These are phyloP conservation scores for Oscheius sp. DNA, from an alignment of 2,888 invertebrate species.

Conservation along the genomic window DNA sequence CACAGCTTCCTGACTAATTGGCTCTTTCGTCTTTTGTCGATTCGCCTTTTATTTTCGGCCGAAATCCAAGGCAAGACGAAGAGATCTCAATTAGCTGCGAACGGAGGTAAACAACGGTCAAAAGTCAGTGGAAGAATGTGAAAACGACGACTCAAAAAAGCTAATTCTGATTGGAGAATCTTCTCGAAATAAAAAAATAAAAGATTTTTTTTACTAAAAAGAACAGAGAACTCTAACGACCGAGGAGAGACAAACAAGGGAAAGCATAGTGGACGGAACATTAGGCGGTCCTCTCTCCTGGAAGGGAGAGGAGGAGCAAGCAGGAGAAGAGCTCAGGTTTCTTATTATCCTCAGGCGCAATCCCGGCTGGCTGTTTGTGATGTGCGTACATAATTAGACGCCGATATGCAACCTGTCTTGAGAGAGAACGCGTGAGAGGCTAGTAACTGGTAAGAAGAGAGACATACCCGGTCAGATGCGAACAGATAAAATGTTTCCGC, in stretches of 20 bases:
- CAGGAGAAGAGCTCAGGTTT: slow-evolving; percentile 28
- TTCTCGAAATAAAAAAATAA: too few species aligned
- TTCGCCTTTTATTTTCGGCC: too few species aligned
- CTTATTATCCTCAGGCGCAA: slow-evolving; percentile 28
- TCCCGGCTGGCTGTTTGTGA: slow-evolving; percentile 31
- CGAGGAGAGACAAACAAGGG: too few species aligned
- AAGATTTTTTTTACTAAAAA: too few species aligned
- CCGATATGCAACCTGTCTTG: slow-evolving; percentile 34
- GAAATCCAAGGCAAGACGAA: too few species aligned
- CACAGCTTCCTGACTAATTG: too few species aligned
- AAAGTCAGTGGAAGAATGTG: too few species aligned
- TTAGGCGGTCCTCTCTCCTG: slow-evolving; percentile 20
- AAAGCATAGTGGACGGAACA: slow-evolving; percentile 24
- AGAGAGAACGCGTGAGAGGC: background rate
- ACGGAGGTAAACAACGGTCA: background rate
- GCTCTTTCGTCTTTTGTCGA: too few species aligned
- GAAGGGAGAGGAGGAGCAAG: slow-evolving; percentile 14
- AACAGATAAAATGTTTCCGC: slow-evolving; percentile 35
- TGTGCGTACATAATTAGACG: slow-evolving; percentile 33
- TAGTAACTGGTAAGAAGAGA: slow-evolving; percentile 23
- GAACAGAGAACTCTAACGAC: too few species aligned
- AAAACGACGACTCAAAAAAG: too few species aligned
- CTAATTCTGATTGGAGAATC: too few species aligned
- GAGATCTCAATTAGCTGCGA: too few species aligned
- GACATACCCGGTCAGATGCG: slow-evolving; percentile 19